Base-by-base conservation (phyloP, 2,113 vertebrate species). In the Ranitomeya variabilis region DNA sequence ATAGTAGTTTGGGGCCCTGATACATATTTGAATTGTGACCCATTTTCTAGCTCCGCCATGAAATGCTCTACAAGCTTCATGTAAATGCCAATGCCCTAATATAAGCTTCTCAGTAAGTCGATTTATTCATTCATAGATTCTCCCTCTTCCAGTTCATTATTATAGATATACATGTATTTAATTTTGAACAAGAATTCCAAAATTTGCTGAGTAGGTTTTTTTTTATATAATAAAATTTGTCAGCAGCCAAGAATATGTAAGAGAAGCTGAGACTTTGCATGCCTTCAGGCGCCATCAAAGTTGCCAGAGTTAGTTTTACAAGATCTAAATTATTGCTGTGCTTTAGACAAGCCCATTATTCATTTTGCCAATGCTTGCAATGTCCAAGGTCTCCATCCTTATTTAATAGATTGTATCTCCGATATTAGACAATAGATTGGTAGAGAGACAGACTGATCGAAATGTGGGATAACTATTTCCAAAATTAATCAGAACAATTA, bases 181-280 rank as follows among this genome's bases (percentile, higher is more conserved):
- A 31, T 59, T 59, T 76, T 45, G 66, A 60, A 57, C 66, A 55
- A 60, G 54, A 45, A 37, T 45, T 85, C 45, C 14, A 73, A 55
- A 59, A 37, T 57, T 54, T 55, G 52, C 52, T 86, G 84, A 86
- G 76, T 76, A 54, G n/a, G 21, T 60, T 76, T 86, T 74, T 74
- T 85, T 55, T 85, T 60, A 37, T 45, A 76, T 86, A 73, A 37
- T 74, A 69, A 55, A 71, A 76, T 74, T 76, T 57, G 14, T 59
- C 74, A 55, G 19, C 59, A 73, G 67, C 23, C 23, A 71, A 59
- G 66, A 67, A 71, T 59, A 31, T 15, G 52, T 85, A 85, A 57
- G 55, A 45, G 26, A 16, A 31, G 84, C 69, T n/a, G 31, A 37
- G 66, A 71, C 54, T 86, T n/a, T 18, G 13, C 45, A 54, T n/a